Conservation (phyloP, 2,113 vertebrate species). For the Tangachromis dhanisi region DNA sequence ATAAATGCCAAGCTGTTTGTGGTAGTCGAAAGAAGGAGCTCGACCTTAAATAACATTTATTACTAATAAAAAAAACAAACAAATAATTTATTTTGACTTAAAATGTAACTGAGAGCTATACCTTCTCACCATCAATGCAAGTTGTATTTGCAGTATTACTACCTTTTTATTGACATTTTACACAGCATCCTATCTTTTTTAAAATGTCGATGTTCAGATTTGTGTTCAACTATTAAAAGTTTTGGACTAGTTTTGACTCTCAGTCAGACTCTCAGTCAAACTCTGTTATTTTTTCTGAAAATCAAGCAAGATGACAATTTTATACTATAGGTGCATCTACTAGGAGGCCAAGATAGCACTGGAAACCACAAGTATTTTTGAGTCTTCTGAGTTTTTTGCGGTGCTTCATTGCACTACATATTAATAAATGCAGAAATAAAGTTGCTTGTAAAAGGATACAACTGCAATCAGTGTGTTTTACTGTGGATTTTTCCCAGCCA, state of each 20-base stretch:
- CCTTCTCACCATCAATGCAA: neutral
- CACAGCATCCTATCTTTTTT: neutral
- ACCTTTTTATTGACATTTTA: neutral
- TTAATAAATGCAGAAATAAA: neutral
- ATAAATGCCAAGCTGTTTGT: neutral
- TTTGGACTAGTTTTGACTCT: neutral
- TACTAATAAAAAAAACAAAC: fast-evolving
- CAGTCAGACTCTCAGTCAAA: neutral
- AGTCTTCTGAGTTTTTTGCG: neutral
- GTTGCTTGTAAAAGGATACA: fast-evolving
- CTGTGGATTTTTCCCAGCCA: neutral
- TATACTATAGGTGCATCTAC: neutral
- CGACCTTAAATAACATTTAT: neutral
- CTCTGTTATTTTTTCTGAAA: neutral
- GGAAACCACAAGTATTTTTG: neutral
- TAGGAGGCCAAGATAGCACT: neutral
- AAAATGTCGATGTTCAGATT: neutral
- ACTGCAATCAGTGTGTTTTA: neutral
- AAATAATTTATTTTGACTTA: neutral
- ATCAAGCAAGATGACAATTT: neutral
- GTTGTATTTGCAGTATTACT: neutral
- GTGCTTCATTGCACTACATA: neutral
- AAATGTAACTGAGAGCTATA: neutral
- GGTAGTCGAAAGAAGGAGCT: neutral
- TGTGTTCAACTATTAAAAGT: neutral